These are phyloP conservation scores for Oedothorax gibbosus DNA, from an alignment of 1,140 invertebrate species.

Conservation along the genomic window DNA sequence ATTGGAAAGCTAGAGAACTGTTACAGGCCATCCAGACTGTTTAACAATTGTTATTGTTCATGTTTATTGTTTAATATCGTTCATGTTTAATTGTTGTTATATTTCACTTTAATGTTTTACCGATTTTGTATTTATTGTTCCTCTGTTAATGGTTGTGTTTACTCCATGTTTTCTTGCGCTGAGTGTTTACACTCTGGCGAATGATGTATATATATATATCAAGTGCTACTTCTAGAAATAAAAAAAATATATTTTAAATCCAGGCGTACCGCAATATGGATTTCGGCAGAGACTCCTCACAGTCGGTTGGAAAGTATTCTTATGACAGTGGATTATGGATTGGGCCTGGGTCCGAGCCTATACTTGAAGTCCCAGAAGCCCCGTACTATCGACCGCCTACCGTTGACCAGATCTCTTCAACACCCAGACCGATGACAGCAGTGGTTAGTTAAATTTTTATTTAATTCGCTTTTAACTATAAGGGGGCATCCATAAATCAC, in stretches of 20 bases:
- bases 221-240: neutral
- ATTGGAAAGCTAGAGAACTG: too few relatives aligned
- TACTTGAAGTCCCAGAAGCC: conserved; percentile 50
- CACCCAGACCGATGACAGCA: conserved; percentile 50
- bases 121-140: too few relatives aligned
- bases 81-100: too few relatives aligned
- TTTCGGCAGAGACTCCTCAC: conserved; percentile 53
- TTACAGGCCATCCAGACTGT: too few relatives aligned
- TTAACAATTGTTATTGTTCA: too few relatives aligned
- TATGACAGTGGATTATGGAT: conserved; percentile 60
- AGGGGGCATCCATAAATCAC: too few relatives aligned
- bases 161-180: too few relatives aligned
- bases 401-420: conserved; percentile 36
- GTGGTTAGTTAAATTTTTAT: conserved; percentile 32
- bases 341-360: conserved; percentile 51
- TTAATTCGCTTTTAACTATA: neutral
- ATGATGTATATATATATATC: too few relatives aligned
- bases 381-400: conserved; percentile 58
- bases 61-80: too few relatives aligned
- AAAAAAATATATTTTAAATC: neutral
- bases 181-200: too few relatives aligned
- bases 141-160: too few relatives aligned
- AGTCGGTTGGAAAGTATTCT: conserved; percentile 58
- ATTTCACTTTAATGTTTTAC: too few relatives aligned
- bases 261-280: conserved; percentile 23